A percentile compares a stretch with the other conserved stretches of the same genome.
Conservation (phyloP, 1,140 invertebrate species). For the Oscheius sp. region DNA sequence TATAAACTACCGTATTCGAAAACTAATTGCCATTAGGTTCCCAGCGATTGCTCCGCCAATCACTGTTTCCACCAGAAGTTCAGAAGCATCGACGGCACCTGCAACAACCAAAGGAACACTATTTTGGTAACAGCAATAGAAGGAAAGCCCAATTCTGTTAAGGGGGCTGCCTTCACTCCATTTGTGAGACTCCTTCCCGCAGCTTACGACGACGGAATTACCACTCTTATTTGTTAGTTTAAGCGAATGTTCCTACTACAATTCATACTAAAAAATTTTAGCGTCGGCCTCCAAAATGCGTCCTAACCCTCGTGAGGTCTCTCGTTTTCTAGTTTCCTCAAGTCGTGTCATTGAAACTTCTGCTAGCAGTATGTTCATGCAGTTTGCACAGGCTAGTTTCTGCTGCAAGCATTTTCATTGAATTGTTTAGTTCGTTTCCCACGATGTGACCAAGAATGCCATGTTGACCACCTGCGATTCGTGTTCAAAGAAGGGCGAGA, state of each 20-base stretch:
- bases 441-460: constrained; percentile 39
- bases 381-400: constrained; percentile 42
- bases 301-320: constrained; percentile 42
- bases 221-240: constrained; percentile 68
- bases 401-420: too few species aligned
- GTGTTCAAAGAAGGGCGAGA: constrained; percentile 8
- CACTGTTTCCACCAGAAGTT: constrained; percentile 69
- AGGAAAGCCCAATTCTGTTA: constrained; percentile 71
- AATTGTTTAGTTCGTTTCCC: constrained; percentile 43
- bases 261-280: neutral
- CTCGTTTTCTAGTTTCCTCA: constrained; percentile 32
- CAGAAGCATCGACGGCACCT: constrained; percentile 83
- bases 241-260: neutral
- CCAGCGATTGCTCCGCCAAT: constrained; percentile 31
- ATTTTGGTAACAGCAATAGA: constrained; percentile 13
- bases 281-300: constrained; percentile 19
- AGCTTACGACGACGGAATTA: constrained; percentile 93
- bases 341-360: neutral
- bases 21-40: constrained; percentile 24
- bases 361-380: constrained; percentile 23
- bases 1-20: neutral
- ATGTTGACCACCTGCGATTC: constrained; percentile 29
- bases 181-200: constrained; percentile 79
- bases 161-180: constrained; percentile 83
- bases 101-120: constrained; percentile 85